Evolutionary conservation across 2,888 invertebrate species (phyloP).

Genomic region (Zonitis immaculata): DNA sequence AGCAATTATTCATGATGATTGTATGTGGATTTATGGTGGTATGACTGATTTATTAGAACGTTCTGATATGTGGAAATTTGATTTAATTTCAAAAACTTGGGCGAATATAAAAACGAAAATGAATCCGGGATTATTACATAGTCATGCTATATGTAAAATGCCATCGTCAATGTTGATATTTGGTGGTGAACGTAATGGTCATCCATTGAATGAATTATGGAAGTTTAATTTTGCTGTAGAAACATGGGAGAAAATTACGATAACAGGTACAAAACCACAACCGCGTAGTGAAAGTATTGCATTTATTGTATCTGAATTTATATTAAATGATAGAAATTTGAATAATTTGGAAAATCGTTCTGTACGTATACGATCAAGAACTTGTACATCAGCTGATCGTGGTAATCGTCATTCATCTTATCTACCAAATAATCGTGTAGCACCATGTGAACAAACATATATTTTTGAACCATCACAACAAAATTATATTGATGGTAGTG

Average conservation of each 20-base stretch:
- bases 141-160: conserved; percentile 73
- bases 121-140: conserved; percentile 67
- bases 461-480: conserved; percentile 47
- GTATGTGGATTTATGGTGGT: conserved; percentile 85
- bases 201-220: conserved; percentile 73
- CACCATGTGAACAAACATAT: conserved; percentile 47
- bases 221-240: conserved; percentile 75
- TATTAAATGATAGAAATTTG: conserved; percentile 16
- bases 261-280: conserved; percentile 60
- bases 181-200: conserved; percentile 71
- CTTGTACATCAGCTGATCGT: conserved; percentile 44
- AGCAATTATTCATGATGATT: conserved; percentile 69
- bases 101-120: conserved; percentile 57
- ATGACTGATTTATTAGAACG: conserved; percentile 73
- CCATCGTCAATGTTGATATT: conserved; percentile 75
- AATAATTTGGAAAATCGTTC: conserved; percentile 33
- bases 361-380: conserved; percentile 39
- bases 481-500: conserved; percentile 49
- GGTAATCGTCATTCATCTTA: conserved; percentile 47
- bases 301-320: conserved; percentile 56
- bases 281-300: conserved; percentile 66
- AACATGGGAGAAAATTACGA: conserved; percentile 68
- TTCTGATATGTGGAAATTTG: conserved; percentile 42
- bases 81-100: conserved; percentile 57
- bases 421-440: conserved; percentile 45